Evolutionary conservation across 2,888 invertebrate species (phyloP).

Genomic region (Trachelus troglodyta): DNA sequence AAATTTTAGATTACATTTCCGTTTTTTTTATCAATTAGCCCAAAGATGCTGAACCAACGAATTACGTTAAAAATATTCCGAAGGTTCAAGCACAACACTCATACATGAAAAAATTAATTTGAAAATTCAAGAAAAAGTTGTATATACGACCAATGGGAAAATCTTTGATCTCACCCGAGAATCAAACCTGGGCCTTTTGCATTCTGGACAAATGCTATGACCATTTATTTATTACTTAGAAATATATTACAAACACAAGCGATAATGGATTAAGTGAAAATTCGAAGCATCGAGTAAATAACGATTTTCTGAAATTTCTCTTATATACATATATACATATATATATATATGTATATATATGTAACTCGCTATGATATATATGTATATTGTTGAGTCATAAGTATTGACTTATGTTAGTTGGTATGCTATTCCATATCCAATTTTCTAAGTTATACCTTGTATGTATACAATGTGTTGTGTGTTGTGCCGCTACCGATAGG

Average conservation of each 20-base stretch:
- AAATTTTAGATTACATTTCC: not conserved
- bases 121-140: too few species aligned
- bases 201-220: too few species aligned
- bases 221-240: not conserved
- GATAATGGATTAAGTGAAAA: not conserved
- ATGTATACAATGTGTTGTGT: slow-evolving; percentile 63
- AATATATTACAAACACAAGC: not conserved
- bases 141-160: not conserved
- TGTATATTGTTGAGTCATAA: not conserved
- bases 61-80: not conserved
- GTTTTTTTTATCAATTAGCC: not conserved
- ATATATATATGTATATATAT: too few species aligned
- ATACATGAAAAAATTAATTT: not conserved
- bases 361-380: not conserved
- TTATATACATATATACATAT: not conserved
- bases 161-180: not conserved
- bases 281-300: not conserved
- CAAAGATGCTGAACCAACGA: not conserved
- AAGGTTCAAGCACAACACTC: not conserved
- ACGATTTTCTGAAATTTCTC: not conserved
- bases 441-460: slow-evolving; percentile 41
- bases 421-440: slow-evolving; percentile 9
- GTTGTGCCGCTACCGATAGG: slow-evolving; percentile 66
- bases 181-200: not conserved
- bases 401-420: not conserved